phyloP scores from a whole-genome alignment of 2,797 vertebrate species.

The Pteropus rufus region DNA sequence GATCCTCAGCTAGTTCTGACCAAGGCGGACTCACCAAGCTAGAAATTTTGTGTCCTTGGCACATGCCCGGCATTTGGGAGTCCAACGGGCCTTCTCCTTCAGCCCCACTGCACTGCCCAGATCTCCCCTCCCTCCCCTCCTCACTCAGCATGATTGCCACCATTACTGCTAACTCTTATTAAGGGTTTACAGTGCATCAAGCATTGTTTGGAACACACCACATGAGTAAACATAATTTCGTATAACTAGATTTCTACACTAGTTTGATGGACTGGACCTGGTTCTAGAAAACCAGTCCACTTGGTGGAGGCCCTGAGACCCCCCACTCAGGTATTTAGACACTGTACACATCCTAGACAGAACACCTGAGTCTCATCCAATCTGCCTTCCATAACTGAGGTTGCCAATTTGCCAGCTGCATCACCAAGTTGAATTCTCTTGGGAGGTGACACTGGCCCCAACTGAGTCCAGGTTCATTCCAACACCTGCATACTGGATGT shows the following conservation, averaged over 20 bases:
- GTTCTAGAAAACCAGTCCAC: background rate
- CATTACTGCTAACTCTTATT: background rate
- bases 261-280: background rate
- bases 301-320: background rate
- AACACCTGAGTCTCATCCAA: background rate
- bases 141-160: no score
- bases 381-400: background rate
- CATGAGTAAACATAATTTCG: background rate
- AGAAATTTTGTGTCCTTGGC: background rate
- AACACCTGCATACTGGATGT: background rate
- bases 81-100: background rate
- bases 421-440: background rate
- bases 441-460: background rate
- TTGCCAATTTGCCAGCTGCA: background rate
- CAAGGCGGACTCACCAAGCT: background rate
- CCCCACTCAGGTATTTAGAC: background rate
- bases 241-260: background rate
- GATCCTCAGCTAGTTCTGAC: background rate
- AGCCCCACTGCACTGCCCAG: no score
- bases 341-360: background rate
- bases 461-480: background rate
- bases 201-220: background rate
- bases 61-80: background rate
- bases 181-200: background rate
- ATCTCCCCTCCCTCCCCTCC: background rate